phyloP scores from a whole-genome alignment of 1,140 invertebrate genomes.

The Forficula auricularia region DNA sequence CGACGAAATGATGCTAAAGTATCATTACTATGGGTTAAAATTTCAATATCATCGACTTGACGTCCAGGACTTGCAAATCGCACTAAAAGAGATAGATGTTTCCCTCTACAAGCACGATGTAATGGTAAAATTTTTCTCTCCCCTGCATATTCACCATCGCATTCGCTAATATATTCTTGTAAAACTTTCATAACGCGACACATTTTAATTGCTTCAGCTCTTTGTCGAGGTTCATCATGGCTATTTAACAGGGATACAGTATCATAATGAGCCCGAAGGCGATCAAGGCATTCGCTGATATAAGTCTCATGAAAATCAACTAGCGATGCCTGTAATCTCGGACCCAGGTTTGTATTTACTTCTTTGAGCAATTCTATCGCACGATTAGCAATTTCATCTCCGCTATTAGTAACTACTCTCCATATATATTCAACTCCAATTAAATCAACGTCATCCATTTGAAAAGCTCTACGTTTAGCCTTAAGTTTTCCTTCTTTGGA shows the following conservation, averaged over 20 bases:
- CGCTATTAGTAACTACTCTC: constrained; percentile 75
- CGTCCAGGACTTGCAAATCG: constrained; percentile 78
- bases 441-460: constrained; percentile 72
- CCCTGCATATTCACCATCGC: constrained; percentile 77
- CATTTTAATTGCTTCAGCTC: constrained; percentile 71
- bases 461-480: constrained; percentile 59
- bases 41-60: constrained; percentile 79
- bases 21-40: constrained; percentile 87
- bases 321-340: constrained; percentile 54
- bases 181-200: constrained; percentile 86
- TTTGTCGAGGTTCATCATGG: constrained; percentile 13
- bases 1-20: constrained; percentile 65
- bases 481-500: constrained; percentile 85
- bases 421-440: constrained; percentile 93
- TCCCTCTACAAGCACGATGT: constrained; percentile 72
- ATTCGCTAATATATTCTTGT: constrained; percentile 89
- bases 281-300: constrained; percentile 73
- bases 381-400: constrained; percentile 78
- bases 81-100: constrained; percentile 70
- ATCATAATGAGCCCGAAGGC: constrained; percentile 66
- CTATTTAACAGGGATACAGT: constrained; percentile 28
- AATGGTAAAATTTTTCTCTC: constrained; percentile 79
- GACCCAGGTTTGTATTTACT: constrained; percentile 84
- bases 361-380: constrained; percentile 84
- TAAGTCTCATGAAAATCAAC: constrained; percentile 79